These are phyloP conservation scores for Microtus ochrogaster DNA, from an alignment of 2,113 vertebrate genomes.

Conservation along the genomic window DNA sequence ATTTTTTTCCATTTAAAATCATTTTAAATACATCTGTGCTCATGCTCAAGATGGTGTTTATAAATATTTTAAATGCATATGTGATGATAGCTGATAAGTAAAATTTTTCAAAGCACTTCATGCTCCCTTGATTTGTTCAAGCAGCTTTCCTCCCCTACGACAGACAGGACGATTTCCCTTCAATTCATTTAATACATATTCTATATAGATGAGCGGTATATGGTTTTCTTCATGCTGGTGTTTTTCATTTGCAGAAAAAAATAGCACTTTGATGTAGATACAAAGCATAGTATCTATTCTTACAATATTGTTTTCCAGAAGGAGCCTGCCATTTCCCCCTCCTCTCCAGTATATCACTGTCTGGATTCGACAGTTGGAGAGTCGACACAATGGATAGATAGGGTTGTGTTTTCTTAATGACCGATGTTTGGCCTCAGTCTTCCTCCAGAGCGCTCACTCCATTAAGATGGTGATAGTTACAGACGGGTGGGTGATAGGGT, in stretches of 20 bases:
- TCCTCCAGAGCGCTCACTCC: neutral
- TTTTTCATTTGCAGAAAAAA: neutral
- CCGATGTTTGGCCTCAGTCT: neutral
- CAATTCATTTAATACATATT: neutral
- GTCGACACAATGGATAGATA: neutral
- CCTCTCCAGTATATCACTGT: neutral
- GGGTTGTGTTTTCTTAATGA: conserved; percentile 28
- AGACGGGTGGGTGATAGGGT: neutral
- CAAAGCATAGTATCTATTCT: neutral
- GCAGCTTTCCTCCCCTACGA: neutral
- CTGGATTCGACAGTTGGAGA: neutral
- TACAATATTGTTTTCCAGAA: neutral
- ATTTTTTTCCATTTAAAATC: conserved; percentile 24
- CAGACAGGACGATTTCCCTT: neutral
- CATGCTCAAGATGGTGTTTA: neutral
- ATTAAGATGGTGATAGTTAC: neutral
- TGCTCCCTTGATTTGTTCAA: neutral
- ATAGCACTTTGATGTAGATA: neutral
- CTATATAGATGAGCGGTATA: neutral
- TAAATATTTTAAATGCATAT: neutral
- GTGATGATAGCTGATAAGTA: neutral
- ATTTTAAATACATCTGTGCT: neutral
- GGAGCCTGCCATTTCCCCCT: neutral
- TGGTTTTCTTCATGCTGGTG: neutral
- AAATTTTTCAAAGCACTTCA: neutral